Percentiles rank a stretch among this genome's conserved stretches.
These are phyloP conservation scores for Syritta pipiens DNA, from an alignment of 2,888 invertebrate genomes.

Conservation along the genomic window DNA sequence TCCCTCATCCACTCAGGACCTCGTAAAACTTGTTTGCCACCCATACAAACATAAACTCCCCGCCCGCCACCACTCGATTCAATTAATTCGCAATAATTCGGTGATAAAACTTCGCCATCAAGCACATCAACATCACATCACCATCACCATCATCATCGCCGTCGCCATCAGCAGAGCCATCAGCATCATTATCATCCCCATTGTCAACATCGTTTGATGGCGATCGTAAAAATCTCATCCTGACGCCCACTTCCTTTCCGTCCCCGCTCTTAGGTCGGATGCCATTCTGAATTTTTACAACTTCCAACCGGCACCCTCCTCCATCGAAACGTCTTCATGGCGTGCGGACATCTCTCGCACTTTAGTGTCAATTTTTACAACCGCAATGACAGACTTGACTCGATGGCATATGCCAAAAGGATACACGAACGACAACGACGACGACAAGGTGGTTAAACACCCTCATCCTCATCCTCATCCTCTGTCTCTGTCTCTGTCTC, in stretches of 20 bases:
- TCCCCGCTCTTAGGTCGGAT: slow-evolving; percentile 47
- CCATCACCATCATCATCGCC: slow-evolving; percentile 33
- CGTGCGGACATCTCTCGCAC: slow-evolving; percentile 62
- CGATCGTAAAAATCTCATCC: slow-evolving; percentile 68
- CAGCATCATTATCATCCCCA: slow-evolving; percentile 66
- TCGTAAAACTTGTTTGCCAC: slow-evolving; percentile 55
- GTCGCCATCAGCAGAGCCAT: slow-evolving; percentile 32
- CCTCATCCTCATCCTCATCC: slow-evolving; percentile 4
- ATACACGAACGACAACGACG: slow-evolving; percentile 36
- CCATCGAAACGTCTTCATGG: slow-evolving; percentile 38
- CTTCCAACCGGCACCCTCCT: slow-evolving; percentile 73
- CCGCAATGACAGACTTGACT: slow-evolving; percentile 63
- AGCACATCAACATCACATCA: slow-evolving; percentile 52
- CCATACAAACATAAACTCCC: slow-evolving; percentile 47
- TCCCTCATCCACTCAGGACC: slow-evolving; percentile 27
- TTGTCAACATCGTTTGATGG: slow-evolving; percentile 69
- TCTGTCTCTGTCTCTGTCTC: background rate
- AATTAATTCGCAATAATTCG: slow-evolving; percentile 69
- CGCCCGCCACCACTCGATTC: slow-evolving; percentile 53
- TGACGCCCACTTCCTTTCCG: slow-evolving; percentile 34
- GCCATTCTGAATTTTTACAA: slow-evolving; percentile 77
- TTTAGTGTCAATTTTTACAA: slow-evolving; percentile 73
- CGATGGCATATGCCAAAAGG: slow-evolving; percentile 58
- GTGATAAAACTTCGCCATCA: slow-evolving; percentile 63
- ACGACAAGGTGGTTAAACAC: slow-evolving; percentile 63